phyloP scores from a whole-genome alignment of 1,140 invertebrate species.

The Tetraneura akinire region DNA sequence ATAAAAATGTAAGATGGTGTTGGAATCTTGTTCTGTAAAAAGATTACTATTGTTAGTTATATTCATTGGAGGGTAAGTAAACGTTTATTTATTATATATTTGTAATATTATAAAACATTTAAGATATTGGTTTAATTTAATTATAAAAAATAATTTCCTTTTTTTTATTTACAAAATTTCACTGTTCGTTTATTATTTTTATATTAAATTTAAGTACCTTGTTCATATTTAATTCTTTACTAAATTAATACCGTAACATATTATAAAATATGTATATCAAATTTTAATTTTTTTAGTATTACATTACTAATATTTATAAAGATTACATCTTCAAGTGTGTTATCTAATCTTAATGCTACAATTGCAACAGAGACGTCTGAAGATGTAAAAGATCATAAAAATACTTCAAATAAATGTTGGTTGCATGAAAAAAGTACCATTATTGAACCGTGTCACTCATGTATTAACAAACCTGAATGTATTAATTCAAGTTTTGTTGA shows the following conservation, averaged over 20 bases:
- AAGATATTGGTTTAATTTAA: background rate
- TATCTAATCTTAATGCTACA: constrained; percentile 1
- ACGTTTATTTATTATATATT: constrained; percentile 19
- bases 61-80: constrained; percentile 56
- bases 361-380: background rate
- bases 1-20: constrained; percentile 52
- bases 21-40: constrained; percentile 56
- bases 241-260: no score
- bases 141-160: constrained; percentile 68
- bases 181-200: background rate
- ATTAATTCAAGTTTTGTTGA: constrained; percentile 49
- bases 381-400: constrained; percentile 14
- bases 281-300: constrained; percentile 53
- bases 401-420: constrained; percentile 62
- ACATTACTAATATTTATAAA: constrained; percentile 66
- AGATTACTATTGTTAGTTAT: constrained; percentile 56
- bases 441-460: constrained; percentile 76
- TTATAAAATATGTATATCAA: constrained; percentile 54
- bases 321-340: constrained; percentile 67
- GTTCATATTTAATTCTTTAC: background rate
- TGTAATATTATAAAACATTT: no score
- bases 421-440: constrained; percentile 70
- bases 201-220: background rate
- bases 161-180: constrained; percentile 59
- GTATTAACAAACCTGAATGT: constrained; percentile 63